Conservation (phyloP, 2,113 vertebrate species). For the Prionailurus bengalensis region DNA sequence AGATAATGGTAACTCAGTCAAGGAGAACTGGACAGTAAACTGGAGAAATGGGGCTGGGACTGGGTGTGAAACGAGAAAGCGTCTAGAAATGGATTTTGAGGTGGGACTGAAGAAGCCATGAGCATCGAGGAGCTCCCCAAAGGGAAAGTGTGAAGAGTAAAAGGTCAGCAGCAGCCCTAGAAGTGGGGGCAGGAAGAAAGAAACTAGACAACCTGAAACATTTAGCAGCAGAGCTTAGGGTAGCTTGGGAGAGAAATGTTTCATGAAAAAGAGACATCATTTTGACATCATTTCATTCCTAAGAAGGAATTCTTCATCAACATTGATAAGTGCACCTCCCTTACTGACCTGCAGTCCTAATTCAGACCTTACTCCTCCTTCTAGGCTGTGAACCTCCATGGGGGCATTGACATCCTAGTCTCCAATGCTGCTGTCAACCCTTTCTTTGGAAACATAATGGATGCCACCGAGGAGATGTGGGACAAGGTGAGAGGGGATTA, state of each 20-base stretch:
- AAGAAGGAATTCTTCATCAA: background rate
- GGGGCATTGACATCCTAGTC: conserved; percentile 94
- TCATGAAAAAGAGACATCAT: background rate
- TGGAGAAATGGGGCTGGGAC: background rate
- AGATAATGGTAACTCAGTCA: background rate
- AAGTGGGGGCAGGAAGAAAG: background rate
- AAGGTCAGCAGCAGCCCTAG: background rate
- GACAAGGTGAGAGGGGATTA: conserved; percentile 89
- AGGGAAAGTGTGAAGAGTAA: background rate
- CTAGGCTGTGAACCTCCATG: conserved; percentile 88
- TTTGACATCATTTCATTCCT: background rate
- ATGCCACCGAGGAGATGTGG: conserved; percentile 92
- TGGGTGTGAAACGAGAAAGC: background rate
- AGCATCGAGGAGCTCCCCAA: conserved; percentile 21
- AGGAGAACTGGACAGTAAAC: background rate
- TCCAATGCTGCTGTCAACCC: conserved; percentile 94
- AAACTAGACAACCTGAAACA: background rate
- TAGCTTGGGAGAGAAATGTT: background rate
- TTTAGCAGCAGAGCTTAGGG: background rate
- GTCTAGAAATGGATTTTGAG: conserved; percentile 42
- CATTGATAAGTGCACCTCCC: background rate
- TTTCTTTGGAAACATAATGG: conserved; percentile 91
- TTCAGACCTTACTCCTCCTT: background rate
- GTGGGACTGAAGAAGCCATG: background rate
- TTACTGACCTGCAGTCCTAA: background rate